phyloP scores from a whole-genome alignment of 2,888 invertebrate species.

The Microctonus brassicae region DNA sequence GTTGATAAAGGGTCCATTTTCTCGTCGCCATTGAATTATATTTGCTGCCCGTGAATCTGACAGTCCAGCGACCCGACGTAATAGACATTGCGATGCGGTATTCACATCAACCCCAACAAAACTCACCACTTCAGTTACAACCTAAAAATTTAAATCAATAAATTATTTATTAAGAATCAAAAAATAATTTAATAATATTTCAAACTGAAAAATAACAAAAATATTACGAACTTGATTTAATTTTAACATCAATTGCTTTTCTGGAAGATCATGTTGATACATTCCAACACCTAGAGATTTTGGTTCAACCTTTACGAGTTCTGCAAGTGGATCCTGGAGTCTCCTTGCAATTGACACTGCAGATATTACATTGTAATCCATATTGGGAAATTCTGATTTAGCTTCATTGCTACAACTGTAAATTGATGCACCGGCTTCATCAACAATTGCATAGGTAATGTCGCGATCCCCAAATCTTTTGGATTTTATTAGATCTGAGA shows the following conservation, averaged over 20 bases:
- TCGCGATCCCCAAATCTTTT: slow-evolving; percentile 70
- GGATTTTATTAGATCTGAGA: slow-evolving; percentile 74
- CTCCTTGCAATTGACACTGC: slow-evolving; percentile 86
- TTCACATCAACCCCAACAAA: slow-evolving; percentile 95
- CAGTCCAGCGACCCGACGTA: slow-evolving; percentile 88
- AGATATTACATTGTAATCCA: slow-evolving; percentile 86
- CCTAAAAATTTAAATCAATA: slow-evolving; percentile 46
- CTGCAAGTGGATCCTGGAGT: slow-evolving; percentile 90
- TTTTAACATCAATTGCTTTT: slow-evolving; percentile 80
- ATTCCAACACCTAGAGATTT: slow-evolving; percentile 94
- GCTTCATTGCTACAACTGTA: slow-evolving; percentile 92
- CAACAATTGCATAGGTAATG: slow-evolving; percentile 85
- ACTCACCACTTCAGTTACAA: slow-evolving; percentile 92
- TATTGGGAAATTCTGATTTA: slow-evolving; percentile 83
- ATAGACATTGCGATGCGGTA: slow-evolving; percentile 84
- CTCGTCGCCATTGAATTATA: slow-evolving; percentile 81
- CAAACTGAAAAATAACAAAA: background rate
- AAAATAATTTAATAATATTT: background rate
- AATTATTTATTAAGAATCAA: background rate
- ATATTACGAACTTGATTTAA: slow-evolving; percentile 75
- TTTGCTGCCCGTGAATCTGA: slow-evolving; percentile 82
- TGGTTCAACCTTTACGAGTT: slow-evolving; percentile 93
- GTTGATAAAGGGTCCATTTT: slow-evolving; percentile 79
- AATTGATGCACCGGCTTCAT: slow-evolving; percentile 92
- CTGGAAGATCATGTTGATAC: slow-evolving; percentile 93